Evolutionary conservation across 2,888 invertebrate genomes (phyloP).

Genomic region (Ferdinandea cuprea): DNA sequence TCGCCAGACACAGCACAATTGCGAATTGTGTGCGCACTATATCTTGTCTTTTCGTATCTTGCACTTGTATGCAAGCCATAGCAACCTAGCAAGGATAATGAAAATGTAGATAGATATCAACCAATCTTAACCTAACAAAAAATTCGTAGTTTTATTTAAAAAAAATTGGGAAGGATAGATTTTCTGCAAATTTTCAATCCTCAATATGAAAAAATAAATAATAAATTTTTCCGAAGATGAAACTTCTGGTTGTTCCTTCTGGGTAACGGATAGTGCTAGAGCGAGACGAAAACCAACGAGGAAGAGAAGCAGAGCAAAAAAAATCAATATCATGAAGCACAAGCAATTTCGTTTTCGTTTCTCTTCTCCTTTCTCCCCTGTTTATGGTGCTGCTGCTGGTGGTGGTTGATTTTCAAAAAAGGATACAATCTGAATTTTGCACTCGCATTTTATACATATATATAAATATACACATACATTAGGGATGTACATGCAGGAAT

Average conservation of each 20-base stretch:
- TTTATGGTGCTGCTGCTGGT: background rate
- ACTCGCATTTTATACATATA: conserved; percentile 54
- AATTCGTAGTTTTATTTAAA: too few relatives aligned
- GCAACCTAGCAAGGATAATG: conserved; percentile 16
- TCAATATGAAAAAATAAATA: conserved; percentile 21
- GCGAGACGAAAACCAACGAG: conserved; percentile 51
- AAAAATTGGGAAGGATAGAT: too few relatives aligned
- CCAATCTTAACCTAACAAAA: too few relatives aligned
- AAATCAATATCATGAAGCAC: conserved; percentile 70
- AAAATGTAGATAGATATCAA: background rate
- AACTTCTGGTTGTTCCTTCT: background rate
- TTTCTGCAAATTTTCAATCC: conserved; percentile 60
- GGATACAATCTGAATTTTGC: conserved; percentile 75
- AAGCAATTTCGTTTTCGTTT: conserved; percentile 75
- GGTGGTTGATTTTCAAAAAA: conserved; percentile 67
- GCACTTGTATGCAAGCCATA: conserved; percentile 7
- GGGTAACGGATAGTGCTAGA: conserved; percentile 21
- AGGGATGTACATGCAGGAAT: conserved; percentile 11
- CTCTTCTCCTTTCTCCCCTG: conserved; percentile 55
- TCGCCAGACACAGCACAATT: background rate
- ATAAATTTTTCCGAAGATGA: conserved; percentile 7
- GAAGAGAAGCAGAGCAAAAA: conserved; percentile 53
- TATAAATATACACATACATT: conserved; percentile 44
- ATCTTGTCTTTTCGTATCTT: conserved; percentile 15
- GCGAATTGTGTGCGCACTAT: background rate